A percentile compares a stretch with the other conserved stretches of the same genome.
These are phyloP conservation scores for Dallia pectoralis DNA, from an alignment of 2,797 vertebrate genomes.

Conservation along the genomic window DNA sequence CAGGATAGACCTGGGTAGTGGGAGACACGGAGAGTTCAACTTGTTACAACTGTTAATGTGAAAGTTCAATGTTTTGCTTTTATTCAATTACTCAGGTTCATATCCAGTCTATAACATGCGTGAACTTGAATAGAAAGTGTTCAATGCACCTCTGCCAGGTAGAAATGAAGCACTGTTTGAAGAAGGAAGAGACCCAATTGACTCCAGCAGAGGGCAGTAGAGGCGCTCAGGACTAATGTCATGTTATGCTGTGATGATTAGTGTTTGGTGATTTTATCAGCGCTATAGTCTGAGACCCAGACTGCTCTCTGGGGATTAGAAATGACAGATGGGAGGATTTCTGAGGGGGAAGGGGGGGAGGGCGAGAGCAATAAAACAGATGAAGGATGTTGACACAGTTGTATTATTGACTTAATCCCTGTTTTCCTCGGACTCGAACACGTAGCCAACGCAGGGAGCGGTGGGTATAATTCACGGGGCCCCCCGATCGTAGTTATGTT, in stretches of 20 bases:
- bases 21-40: background rate
- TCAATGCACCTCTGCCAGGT: background rate
- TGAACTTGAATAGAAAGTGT: background rate
- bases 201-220: background rate
- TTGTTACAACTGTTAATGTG: background rate
- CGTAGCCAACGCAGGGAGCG: background rate
- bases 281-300: conserved; percentile 53
- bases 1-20: conserved; percentile 64
- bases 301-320: conserved; percentile 65
- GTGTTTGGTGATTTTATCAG: background rate
- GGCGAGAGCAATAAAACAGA: conserved; percentile 38
- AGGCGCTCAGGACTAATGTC: background rate
- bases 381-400: conserved; percentile 49
- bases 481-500: too few relatives aligned
- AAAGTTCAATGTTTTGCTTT: background rate
- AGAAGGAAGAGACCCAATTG: background rate
- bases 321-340: conserved; percentile 70
- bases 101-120: background rate
- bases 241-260: background rate
- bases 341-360: conserved; percentile 32
- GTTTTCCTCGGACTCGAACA: background rate
- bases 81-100: background rate
- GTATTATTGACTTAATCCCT: conserved; percentile 34
- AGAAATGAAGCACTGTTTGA: background rate
- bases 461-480: too few relatives aligned